phyloP scores from a whole-genome alignment of 2,797 vertebrate species.

The Helostoma temminkii region DNA sequence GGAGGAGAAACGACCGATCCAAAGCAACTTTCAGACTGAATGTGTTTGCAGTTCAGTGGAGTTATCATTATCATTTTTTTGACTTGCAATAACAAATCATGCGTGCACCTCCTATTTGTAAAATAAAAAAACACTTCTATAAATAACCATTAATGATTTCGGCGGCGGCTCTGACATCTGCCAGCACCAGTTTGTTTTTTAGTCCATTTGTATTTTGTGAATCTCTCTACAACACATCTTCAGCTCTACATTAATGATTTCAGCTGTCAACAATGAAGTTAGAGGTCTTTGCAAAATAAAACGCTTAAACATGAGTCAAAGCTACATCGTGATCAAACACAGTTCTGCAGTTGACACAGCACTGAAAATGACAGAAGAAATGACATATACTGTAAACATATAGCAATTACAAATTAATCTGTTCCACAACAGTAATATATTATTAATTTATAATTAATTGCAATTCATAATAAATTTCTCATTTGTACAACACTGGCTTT shows the following conservation, averaged over 20 bases:
- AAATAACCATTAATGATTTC: slow-evolving; percentile 56
- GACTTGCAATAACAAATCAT: slow-evolving; percentile 62
- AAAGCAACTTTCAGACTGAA: slow-evolving; percentile 51
- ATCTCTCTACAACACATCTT: slow-evolving; percentile 23
- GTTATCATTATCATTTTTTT: slow-evolving; percentile 15
- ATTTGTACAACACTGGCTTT: slow-evolving; percentile 54
- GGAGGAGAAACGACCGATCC: slow-evolving; percentile 40
- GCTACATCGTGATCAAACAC: slow-evolving; percentile 60
- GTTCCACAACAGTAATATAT: slow-evolving; percentile 59
- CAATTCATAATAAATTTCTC: slow-evolving; percentile 25
- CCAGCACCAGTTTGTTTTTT: slow-evolving; percentile 43
- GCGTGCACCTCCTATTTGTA: slow-evolving; percentile 69
- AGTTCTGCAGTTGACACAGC: slow-evolving; percentile 54
- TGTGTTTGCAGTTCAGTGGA: slow-evolving; percentile 48
- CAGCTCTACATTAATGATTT: slow-evolving; percentile 43
- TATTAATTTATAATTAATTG: slow-evolving; percentile 27
- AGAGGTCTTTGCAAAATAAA: slow-evolving; percentile 38
- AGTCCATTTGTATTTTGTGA: slow-evolving; percentile 17
- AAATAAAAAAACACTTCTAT: slow-evolving; percentile 65
- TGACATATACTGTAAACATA: slow-evolving; percentile 53
- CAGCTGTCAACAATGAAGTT: slow-evolving; percentile 31
- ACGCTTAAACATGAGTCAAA: slow-evolving; percentile 48
- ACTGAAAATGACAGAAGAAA: slow-evolving; percentile 57
- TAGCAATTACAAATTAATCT: slow-evolving; percentile 57
- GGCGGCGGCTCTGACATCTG: slow-evolving; percentile 66